These are phyloP conservation scores for Drosophila atroscutellata DNA, from an alignment of 2,888 invertebrate genomes.

Conservation along the genomic window DNA sequence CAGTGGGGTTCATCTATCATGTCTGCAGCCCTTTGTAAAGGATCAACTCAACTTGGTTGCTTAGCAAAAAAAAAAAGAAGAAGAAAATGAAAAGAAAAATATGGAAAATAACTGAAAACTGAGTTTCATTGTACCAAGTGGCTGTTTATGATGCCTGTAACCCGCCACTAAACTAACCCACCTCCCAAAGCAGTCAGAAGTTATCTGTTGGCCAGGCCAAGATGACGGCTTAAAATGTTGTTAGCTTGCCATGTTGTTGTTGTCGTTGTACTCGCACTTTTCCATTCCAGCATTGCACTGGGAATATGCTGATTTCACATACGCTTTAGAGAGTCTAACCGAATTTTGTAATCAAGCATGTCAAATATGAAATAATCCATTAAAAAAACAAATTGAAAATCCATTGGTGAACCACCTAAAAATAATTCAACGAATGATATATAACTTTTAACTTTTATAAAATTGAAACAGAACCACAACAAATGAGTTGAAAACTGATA, in stretches of 20 bases:
- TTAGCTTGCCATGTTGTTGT: constrained; percentile 47
- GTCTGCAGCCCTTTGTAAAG: constrained; percentile 47
- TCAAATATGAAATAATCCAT: background rate
- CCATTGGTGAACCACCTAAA: background rate
- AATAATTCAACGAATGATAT: background rate
- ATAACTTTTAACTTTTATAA: no score
- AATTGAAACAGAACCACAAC: background rate
- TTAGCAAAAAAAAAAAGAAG: background rate
- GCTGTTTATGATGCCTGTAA: constrained; percentile 55
- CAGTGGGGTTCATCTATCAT: constrained; percentile 67
- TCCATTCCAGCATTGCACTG: constrained; percentile 32
- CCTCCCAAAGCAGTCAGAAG: constrained; percentile 54
- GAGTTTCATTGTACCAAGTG: constrained; percentile 58
- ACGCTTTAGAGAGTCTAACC: background rate
- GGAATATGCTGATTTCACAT: constrained; percentile 13
- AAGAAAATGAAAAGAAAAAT: background rate
- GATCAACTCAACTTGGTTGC: constrained; percentile 49
- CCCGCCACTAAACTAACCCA: background rate
- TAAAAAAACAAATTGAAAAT: background rate
- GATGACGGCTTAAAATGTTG: constrained; percentile 62
- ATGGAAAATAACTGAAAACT: constrained; percentile 16
- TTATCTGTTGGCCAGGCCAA: constrained; percentile 68
- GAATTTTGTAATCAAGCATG: background rate
- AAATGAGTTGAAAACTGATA: background rate
- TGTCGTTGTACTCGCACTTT: constrained; percentile 25